A percentile compares a stretch with the other conserved stretches of the same genome.
These are phyloP conservation scores for Silvanus unidentatus DNA, from an alignment of 2,888 invertebrate genomes.

Conservation along the genomic window DNA sequence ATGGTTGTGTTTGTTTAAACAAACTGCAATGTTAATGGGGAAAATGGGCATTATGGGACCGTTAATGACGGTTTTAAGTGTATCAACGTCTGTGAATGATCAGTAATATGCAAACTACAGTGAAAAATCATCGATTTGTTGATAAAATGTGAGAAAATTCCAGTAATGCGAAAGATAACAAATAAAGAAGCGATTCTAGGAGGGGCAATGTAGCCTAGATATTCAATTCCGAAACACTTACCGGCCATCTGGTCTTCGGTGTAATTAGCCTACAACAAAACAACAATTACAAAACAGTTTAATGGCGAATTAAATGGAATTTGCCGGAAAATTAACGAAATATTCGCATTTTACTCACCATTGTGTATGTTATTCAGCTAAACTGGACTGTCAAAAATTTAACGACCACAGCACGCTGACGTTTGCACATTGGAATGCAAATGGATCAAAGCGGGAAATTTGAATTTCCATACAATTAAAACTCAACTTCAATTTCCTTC, in stretches of 20 bases:
- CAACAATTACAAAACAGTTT: neutral
- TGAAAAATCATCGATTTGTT: too few relatives aligned
- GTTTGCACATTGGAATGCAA: constrained; percentile 17
- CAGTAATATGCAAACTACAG: too few relatives aligned
- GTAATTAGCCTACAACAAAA: constrained; percentile 70
- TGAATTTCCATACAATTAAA: constrained; percentile 17
- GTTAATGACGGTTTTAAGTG: too few relatives aligned
- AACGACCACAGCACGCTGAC: constrained; percentile 17
- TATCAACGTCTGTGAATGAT: too few relatives aligned
- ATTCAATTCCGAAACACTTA: constrained; percentile 53
- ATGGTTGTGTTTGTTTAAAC: constrained; percentile 5
- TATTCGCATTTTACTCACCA: constrained; percentile 26
- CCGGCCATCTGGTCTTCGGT: constrained; percentile 89
- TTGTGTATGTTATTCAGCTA: constrained; percentile 22
- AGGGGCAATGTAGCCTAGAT: constrained; percentile 47
- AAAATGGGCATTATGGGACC: too few relatives aligned
- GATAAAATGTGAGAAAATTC: neutral
- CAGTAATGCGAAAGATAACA: constrained; percentile 2
- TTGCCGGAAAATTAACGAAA: too few relatives aligned
- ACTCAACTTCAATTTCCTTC: too few relatives aligned
- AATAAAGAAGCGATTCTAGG: constrained; percentile 31
- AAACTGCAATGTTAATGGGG: neutral
- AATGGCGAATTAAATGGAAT: too few relatives aligned
- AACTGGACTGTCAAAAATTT: constrained; percentile 31
- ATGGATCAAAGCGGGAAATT: constrained; percentile 18